Base-by-base conservation (phyloP, 2,113 vertebrate species). In the Glaucomys volans region DNA sequence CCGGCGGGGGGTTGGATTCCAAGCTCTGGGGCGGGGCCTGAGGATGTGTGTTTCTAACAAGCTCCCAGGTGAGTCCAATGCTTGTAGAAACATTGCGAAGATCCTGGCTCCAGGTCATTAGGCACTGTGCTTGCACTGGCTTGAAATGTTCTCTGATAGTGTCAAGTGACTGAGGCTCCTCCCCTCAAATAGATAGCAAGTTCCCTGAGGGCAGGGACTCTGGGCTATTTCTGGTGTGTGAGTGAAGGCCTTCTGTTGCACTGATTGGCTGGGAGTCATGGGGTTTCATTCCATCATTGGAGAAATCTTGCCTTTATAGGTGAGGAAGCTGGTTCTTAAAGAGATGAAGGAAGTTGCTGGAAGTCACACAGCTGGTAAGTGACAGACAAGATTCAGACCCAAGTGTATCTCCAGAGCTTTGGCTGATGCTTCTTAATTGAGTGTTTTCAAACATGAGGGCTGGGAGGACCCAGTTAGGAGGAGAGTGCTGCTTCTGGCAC, bases 61-160 rank as follows among this genome's bases (percentile, higher is more conserved):
- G 52, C 37, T 66, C 80, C 30, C 54, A n/a, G 54, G 8, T 22
- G 47, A 14, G 0, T 30, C 13, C 28, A 24, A 12, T 4, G 14
- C 71, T 74, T 22, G 6, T 71, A 18, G 76, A 75, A 16, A 6
- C 10, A 28, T 20, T 28, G 66, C 37, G 40, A 37, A 7, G 1
- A 13, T 0, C 17, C 18, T 35, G 12, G 0, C 50, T 57, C 26
- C n/a, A 37, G 57, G 35, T 35, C 54, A 0, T n/a, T 18, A n/a
- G 94, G 26, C 67, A 32, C 67, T 20, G 5, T 20, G 35, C 28
- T 52, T 17, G 8, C 8, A 1, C 20, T 42, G 30, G 40, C 67
- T 69, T 12, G 32, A 66, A 83, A 76, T 72, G 59, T 28, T 83
- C 76, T 95, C 37, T 42, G 59, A 62, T 24, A 17, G 69, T 5